Evolutionary conservation across 1,140 invertebrate genomes (phyloP).

Genomic region (Papilio machaon): DNA sequence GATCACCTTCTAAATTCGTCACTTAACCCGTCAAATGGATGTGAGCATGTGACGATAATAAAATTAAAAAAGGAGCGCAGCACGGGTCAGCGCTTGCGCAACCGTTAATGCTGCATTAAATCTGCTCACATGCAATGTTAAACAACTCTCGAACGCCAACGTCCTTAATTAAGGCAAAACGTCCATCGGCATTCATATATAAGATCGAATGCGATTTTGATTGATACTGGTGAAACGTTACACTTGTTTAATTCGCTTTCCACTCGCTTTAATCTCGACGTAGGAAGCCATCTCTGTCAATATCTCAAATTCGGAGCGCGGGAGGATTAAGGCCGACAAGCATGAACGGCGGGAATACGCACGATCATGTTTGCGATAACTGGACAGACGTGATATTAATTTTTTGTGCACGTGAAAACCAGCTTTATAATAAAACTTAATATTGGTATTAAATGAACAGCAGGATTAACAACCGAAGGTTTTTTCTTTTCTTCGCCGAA

Average conservation of each 20-base stretch:
- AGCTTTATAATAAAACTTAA: conserved; percentile 23
- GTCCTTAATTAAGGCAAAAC: conserved; percentile 65
- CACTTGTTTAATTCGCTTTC: conserved; percentile 51
- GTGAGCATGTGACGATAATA: background rate
- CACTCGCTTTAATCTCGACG: conserved; percentile 50
- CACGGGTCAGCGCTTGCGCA: conserved; percentile 31
- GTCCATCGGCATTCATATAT: conserved; percentile 60
- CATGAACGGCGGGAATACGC: conserved; percentile 48
- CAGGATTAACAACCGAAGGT: background rate
- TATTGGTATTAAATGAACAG: conserved; percentile 27
- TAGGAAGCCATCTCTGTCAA: conserved; percentile 50
- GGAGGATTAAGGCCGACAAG: conserved; percentile 60
- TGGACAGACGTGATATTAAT: conserved; percentile 41
- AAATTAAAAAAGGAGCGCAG: conserved; percentile 18
- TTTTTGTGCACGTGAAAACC: conserved; percentile 35
- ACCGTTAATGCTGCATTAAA: conserved; percentile 43
- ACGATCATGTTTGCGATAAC: conserved; percentile 42
- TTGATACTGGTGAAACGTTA: conserved; percentile 65
- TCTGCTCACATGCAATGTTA: conserved; percentile 43
- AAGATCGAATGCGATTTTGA: conserved; percentile 70
- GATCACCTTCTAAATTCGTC: conserved; percentile 37
- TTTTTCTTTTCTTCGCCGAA: background rate
- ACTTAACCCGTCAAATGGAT: background rate
- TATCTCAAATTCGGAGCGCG: conserved; percentile 53
- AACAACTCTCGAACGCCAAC: conserved; percentile 45